Evolutionary conservation across 2,888 invertebrate species (phyloP).

Genomic region (Xestoiulus laeticollis): DNA sequence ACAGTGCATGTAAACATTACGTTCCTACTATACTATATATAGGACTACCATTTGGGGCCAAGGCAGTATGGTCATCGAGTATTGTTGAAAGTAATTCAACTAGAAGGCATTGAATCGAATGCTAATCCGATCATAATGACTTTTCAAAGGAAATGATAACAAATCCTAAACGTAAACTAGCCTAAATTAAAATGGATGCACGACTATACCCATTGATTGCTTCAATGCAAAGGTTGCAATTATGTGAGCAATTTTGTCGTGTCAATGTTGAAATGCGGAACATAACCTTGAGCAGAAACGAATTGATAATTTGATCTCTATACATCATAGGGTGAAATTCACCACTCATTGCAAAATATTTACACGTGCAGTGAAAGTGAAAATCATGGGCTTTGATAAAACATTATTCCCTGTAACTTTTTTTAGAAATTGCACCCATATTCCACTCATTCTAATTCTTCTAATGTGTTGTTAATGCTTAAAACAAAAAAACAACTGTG

Average conservation of each 20-base stretch:
- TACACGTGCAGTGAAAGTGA: not conserved
- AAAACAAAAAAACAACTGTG: not conserved
- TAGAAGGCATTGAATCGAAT: not conserved
- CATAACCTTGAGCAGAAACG: conserved; percentile 39
- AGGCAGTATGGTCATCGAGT: not conserved
- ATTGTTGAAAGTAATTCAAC: not conserved
- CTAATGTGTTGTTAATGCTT: not conserved
- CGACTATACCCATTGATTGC: conserved; percentile 12
- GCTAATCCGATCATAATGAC: not conserved
- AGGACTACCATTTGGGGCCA: too few relatives aligned
- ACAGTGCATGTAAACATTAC: too few relatives aligned
- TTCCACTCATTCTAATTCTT: not conserved
- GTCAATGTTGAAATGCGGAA: conserved; percentile 39
- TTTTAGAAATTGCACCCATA: not conserved
- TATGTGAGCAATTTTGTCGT: not conserved
- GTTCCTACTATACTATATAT: too few relatives aligned
- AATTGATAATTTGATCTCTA: conserved; percentile 11
- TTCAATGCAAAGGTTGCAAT: conserved; percentile 39
- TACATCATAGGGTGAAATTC: not conserved
- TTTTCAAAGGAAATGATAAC: not conserved
- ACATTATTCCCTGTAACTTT: not conserved
- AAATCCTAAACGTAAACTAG: not conserved
- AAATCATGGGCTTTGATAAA: not conserved
- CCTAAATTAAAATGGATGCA: conserved; percentile 8
- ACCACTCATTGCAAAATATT: not conserved